phyloP scores from a whole-genome alignment of 2,113 vertebrate species.

The Eira barbara region DNA sequence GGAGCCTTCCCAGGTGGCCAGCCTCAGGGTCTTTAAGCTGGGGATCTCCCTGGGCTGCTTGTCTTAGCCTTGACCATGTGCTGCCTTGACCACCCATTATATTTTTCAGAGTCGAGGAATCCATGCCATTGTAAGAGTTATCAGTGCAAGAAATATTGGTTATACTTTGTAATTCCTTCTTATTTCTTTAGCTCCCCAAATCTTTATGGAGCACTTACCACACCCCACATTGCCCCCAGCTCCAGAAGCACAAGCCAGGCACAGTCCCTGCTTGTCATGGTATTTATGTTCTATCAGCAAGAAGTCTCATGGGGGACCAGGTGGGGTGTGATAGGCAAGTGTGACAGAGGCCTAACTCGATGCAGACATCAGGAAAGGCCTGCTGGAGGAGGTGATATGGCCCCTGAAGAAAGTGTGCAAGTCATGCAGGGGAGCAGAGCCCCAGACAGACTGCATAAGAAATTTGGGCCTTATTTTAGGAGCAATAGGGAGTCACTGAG shows the following conservation, averaged over 20 bases:
- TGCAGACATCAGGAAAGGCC: background rate
- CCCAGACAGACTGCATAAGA: background rate
- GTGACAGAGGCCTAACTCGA: background rate
- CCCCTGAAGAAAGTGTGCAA: background rate
- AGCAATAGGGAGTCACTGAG: background rate
- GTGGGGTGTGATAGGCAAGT: background rate
- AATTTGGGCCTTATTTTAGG: background rate
- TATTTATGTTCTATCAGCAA: background rate
- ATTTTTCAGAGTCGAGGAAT: background rate
- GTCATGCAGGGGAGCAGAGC: background rate
- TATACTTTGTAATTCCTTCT: background rate
- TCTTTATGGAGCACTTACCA: background rate
- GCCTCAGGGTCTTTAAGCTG: background rate
- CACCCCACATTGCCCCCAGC: background rate
- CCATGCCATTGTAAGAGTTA: no score
- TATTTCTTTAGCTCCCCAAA: background rate
- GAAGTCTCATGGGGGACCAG: background rate
- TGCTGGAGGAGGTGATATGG: background rate
- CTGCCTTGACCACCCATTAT: fast-evolving
- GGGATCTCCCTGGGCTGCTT: background rate
- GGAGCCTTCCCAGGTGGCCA: background rate
- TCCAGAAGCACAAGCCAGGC: background rate
- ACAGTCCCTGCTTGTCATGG: no score
- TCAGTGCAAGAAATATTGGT: background rate
- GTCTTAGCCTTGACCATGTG: background rate